A percentile compares a stretch with the other conserved stretches of the same genome.
phyloP scores from a whole-genome alignment of 2,888 invertebrate genomes.

The Brenthis daphne region DNA sequence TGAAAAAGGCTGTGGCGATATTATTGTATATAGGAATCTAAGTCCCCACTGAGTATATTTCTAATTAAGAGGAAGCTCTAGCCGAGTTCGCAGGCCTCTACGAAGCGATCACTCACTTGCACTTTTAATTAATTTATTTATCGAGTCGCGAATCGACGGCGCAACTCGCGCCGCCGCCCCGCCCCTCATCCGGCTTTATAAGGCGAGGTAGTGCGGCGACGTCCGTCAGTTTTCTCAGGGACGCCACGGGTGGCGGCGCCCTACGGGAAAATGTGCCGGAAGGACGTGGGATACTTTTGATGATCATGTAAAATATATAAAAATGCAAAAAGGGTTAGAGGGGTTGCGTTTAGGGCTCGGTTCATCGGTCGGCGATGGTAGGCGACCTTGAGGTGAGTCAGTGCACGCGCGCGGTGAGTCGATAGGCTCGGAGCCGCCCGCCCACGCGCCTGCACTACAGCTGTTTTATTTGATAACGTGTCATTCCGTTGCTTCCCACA shows the following conservation, averaged over 20 bases:
- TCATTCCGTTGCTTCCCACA: constrained; percentile 43
- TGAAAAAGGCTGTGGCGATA: constrained; percentile 8
- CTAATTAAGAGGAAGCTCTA: constrained; percentile 74
- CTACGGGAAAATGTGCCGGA: constrained; percentile 61
- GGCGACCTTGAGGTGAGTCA: constrained; percentile 77
- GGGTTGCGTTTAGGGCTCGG: constrained; percentile 61
- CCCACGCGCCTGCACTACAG: constrained; percentile 74
- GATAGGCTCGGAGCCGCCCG: constrained; percentile 66
- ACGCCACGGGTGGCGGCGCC: constrained; percentile 64
- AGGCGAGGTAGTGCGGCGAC: constrained; percentile 61
- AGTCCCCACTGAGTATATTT: constrained; percentile 62
- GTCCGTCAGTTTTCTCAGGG: constrained; percentile 78
- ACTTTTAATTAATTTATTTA: constrained; percentile 84
- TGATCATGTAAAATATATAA: constrained; percentile 55
- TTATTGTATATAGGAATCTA: constrained; percentile 56
- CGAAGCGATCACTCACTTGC: constrained; percentile 81
- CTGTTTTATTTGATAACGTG: constrained; percentile 72
- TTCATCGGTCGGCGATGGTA: constrained; percentile 48
- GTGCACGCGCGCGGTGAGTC: constrained; percentile 63
- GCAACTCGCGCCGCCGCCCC: constrained; percentile 77
- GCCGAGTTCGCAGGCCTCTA: constrained; percentile 69
- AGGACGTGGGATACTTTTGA: constrained; percentile 67
- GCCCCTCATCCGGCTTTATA: constrained; percentile 67
- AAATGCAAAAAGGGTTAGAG: constrained; percentile 58
- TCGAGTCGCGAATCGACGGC: constrained; percentile 80